Percentiles rank a stretch among this genome's conserved stretches.
These are phyloP conservation scores for Clupea harengus DNA, from an alignment of 2,113 vertebrate genomes.

Conservation along the genomic window DNA sequence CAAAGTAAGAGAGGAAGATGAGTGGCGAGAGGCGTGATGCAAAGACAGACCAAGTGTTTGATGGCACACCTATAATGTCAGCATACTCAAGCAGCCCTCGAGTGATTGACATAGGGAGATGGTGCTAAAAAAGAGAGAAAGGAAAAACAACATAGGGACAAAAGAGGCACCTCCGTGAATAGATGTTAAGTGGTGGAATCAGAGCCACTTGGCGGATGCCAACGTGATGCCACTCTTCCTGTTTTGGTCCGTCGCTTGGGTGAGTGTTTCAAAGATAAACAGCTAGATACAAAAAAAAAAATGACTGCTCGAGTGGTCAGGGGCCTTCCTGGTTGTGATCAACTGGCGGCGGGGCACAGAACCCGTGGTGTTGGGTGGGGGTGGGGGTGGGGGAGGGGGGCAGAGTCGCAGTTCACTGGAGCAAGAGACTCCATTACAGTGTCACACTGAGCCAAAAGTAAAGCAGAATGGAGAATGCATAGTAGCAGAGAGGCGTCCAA, in stretches of 20 bases:
- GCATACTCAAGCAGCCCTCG: background rate
- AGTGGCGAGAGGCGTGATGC: background rate
- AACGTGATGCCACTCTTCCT: background rate
- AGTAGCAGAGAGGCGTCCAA: background rate
- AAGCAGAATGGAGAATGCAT: background rate
- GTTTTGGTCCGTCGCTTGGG: background rate
- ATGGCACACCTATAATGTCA: background rate
- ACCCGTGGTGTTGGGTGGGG: background rate
- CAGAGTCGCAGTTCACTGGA: background rate
- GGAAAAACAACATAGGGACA: background rate
- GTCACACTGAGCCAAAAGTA: background rate
- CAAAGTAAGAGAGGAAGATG: background rate
- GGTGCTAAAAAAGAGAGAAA: background rate
- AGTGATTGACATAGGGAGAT: background rate
- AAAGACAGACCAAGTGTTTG: background rate
- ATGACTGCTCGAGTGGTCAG: background rate
- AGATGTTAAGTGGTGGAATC: background rate
- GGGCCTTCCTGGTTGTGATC: background rate
- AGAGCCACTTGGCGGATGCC: background rate
- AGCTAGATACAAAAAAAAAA: background rate
- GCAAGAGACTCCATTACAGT: conserved; percentile 8
- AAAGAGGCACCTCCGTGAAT: background rate
- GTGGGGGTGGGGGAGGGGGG: background rate
- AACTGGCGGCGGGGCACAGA: background rate
- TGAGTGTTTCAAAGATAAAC: background rate